Evolutionary conservation across 2,113 vertebrate genomes (phyloP), one percentile per base, ranked within the genome.

Genomic region (Fukomys damarensis): DNA sequence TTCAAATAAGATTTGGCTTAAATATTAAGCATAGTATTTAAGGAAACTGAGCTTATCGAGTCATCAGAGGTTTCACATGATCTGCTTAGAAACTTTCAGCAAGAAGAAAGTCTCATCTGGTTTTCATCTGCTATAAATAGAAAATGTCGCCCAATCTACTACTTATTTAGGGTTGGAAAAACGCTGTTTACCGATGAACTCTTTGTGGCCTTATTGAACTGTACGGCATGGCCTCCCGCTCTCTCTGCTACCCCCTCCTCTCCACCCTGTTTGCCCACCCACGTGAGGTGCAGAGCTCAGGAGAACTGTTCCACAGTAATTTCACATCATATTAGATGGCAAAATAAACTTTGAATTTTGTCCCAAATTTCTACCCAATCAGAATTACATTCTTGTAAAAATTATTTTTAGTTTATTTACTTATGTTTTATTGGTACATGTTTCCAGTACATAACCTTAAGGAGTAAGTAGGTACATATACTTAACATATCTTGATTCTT

Each of bases 121-220:
- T 92, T 96, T 97, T 89, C 83, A 79, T 96, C 82, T 46, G 41
- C 52, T 96, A 96, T 86, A 96, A 96, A 97, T 88, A 96, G 82
- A 74, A 95, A 93, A 89, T 63, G 72, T 93, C 93, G 91, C 72
- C 74, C 59, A 91, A 83, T 79, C 80, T 95, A 95, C 56, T 79
- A 74, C 61, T 96, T 91, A 59, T 89, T 96, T 95, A 95, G 88
- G 52, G 43, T 46, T 85, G 38, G n/a, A 58, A 86, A 96, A 76
- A 90, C 30, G 66, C 72, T 72, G 61, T 41, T 95, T 63, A 66
- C 59, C 88, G 93, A 52, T 91, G 86, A 93, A 81, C 19, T 70
- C 79, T 56, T 77, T 28, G 24, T 41, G 88, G 63, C 11, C n/a
- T 91, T 91, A 65, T 49, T 52, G 38, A 66, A 49, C 56, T 86